Percentiles rank a stretch among this genome's conserved stretches.
Conservation (phyloP, 2,888 invertebrate genomes). For the Geophilus truncorum region DNA sequence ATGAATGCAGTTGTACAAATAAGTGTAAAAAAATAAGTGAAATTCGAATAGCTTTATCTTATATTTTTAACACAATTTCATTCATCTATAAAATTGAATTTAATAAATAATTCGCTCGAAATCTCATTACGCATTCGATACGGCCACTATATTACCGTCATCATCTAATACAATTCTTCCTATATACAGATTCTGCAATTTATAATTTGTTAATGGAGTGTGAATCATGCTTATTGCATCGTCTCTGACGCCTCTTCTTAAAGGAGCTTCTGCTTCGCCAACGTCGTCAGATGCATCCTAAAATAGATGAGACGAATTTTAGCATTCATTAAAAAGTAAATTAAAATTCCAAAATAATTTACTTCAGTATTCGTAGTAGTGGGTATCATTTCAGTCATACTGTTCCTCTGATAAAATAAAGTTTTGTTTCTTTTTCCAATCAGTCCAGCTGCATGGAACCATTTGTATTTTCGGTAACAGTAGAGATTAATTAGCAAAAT, state of each 20-base stretch:
- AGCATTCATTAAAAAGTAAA: too few species aligned
- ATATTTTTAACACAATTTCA: background rate
- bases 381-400: background rate
- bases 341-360: background rate
- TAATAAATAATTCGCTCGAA: background rate
- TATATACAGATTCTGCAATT: background rate
- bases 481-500: background rate
- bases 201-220: background rate
- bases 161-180: background rate
- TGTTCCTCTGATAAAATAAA: background rate
- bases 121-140: background rate
- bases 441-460: background rate
- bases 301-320: too few species aligned
- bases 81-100: background rate
- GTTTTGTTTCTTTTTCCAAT: background rate
- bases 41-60: too few species aligned
- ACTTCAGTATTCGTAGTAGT: background rate
- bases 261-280: background rate
- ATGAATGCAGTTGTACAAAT: too few species aligned
- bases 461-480: background rate
- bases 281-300: background rate
- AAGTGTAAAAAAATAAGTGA: too few species aligned
- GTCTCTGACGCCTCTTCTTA: background rate
- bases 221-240: background rate
- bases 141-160: background rate